A percentile compares a stretch with the other conserved stretches of the same genome.
Conservation (phyloP, 1,140 invertebrate genomes). For the Cotesia typhae region DNA sequence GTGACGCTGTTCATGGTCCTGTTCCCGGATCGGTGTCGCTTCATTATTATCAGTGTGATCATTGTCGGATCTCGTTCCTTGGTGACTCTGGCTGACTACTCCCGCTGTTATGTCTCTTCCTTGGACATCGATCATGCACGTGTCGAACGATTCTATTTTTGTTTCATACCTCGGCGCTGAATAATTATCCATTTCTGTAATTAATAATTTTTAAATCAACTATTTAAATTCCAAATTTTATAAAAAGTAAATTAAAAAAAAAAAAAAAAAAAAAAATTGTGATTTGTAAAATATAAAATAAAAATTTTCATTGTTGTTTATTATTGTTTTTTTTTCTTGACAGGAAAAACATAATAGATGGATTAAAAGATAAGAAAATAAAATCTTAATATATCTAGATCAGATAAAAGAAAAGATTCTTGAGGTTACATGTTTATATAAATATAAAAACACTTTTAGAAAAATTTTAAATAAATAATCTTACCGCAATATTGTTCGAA, state of each 20-base stretch:
- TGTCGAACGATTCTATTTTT: conserved; percentile 62
- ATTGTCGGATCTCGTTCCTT: conserved; percentile 35
- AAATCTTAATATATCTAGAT: conserved; percentile 31
- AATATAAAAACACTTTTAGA: too few relatives aligned
- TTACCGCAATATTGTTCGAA: too few relatives aligned
- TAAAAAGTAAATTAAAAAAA: too few relatives aligned
- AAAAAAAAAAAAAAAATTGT: too few relatives aligned
- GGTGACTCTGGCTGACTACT: conserved; percentile 39
- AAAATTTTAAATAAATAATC: too few relatives aligned
- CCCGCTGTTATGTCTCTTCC: conserved; percentile 50
- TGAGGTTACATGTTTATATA: conserved; percentile 5
- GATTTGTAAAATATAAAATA: too few relatives aligned
- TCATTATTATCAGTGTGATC: conserved; percentile 51
- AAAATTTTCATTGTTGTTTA: background rate
- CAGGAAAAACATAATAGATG: conserved; percentile 13
- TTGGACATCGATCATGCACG: conserved; percentile 54
- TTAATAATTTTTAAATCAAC: conserved; percentile 14
- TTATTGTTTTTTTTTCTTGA: background rate
- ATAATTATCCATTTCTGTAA: conserved; percentile 56
- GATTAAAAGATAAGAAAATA: conserved; percentile 27
- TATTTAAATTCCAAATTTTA: background rate
- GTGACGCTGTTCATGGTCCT: conserved; percentile 34
- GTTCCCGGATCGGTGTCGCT: conserved; percentile 24
- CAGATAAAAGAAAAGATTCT: conserved; percentile 28
- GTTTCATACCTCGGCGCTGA: conserved; percentile 53